Base-by-base conservation (phyloP, 2,888 invertebrate species). In the Dioctria linearis region DNA sequence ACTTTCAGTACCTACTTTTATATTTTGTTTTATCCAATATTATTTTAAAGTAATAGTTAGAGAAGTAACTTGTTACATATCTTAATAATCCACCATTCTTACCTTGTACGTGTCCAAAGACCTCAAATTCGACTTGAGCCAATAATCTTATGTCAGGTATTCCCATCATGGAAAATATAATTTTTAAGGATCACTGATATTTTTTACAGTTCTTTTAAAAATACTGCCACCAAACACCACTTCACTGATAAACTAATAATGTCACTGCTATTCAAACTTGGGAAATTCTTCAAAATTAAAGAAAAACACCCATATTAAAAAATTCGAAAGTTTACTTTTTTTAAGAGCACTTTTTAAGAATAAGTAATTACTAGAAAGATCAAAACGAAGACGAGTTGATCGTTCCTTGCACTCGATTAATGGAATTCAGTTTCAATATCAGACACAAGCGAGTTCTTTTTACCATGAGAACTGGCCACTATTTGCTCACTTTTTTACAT, bases 41-140 rank as follows among this genome's bases (percentile, higher is more conserved):
- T 25, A 25, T 25, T 25, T 25, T 25, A 25, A 25, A 25, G 25
- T 1, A 25, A 25, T 0, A 25, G 25, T 25, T 25, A 25, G 25
- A 25, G 25, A 25, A 25, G 25, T 25, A 25, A 1, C 25, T 25
- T 25, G 25, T 2, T 25, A 25, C 25, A 25, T 25, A 25, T 25
- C 25, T 25, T 25, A 25, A 25, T 2, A 25, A 25, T 25, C 25
- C 25, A 2, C 25, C 2, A 25, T 25, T 8, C 59, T 59, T 90
- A 96, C 96, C 96, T 93, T 96, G 96, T 54, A 97, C 96, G 90
- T 95, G 94, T 80, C 97, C 97, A 86, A 92, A 96, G 81, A 97
- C 96, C 90, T 97, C 96, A 87, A 96, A 97, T 86, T 97, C 96
- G 61, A 95, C 95, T 57, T 96, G 95, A 63, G 94, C 93, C 84